A percentile compares a stretch with the other conserved stretches of the same genome.
phyloP scores from a whole-genome alignment of 2,888 invertebrate species.

The Steinernema hermaphroditum region DNA sequence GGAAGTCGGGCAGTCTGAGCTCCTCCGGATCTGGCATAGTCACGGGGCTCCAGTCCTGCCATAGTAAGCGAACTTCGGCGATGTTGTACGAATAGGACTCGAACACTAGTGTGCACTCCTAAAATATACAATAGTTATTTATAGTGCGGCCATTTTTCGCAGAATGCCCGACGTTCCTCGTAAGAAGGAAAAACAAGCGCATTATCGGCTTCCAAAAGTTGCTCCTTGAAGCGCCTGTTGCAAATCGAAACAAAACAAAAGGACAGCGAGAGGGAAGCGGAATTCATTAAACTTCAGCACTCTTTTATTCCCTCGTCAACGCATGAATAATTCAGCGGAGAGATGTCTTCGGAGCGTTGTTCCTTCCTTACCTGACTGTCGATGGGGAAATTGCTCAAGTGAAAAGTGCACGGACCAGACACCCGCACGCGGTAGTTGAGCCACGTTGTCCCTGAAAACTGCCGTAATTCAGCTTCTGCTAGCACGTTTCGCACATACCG shows the following conservation, averaged over 20 bases:
- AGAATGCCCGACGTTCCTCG: too few species aligned
- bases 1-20: slow-evolving; percentile 61
- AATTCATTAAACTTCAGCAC: too few species aligned
- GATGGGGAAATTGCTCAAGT: slow-evolving; percentile 60
- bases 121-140: too few species aligned
- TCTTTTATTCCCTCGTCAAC: too few species aligned
- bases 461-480: background rate
- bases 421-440: slow-evolving; percentile 65
- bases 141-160: too few species aligned
- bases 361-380: slow-evolving; percentile 46
- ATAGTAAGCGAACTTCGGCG: slow-evolving; percentile 57
- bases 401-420: slow-evolving; percentile 60
- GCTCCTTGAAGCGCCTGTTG: too few species aligned
- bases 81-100: slow-evolving; percentile 65
- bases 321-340: too few species aligned
- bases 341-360: background rate
- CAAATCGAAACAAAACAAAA: too few species aligned
- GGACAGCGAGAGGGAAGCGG: too few species aligned
- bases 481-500: slow-evolving; percentile 42
- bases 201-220: too few species aligned
- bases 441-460: slow-evolving; percentile 61
- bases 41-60: slow-evolving; percentile 64
- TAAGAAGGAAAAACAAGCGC: too few species aligned
- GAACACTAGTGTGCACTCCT: slow-evolving; percentile 64
- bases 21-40: slow-evolving; percentile 61